Conservation (phyloP, 2,797 vertebrate species). For the Chaunax sp. region DNA sequence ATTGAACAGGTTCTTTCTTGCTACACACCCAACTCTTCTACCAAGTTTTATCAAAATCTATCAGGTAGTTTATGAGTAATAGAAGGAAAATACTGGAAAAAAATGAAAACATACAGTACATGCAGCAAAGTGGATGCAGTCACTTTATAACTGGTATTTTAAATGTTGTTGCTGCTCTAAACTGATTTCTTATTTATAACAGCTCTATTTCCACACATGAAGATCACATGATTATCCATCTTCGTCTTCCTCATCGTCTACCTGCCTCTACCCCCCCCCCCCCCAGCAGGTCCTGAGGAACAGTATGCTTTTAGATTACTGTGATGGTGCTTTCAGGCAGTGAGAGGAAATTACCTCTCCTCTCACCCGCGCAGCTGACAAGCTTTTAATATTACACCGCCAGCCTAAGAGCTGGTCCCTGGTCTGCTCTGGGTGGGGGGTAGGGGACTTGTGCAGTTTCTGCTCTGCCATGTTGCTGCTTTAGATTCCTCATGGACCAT, state of each 20-base stretch:
- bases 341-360: constrained; percentile 69
- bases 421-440: constrained; percentile 41
- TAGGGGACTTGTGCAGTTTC: not conserved
- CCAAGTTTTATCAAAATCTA: too few species aligned
- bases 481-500: not conserved
- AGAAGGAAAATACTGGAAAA: too few species aligned
- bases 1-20: too few species aligned
- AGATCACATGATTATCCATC: not conserved
- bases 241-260: constrained; percentile 16
- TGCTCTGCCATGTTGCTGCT: constrained; percentile 7
- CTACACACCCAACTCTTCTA: too few species aligned
- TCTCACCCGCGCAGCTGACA: constrained; percentile 56
- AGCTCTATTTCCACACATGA: constrained; percentile 1
- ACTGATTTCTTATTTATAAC: not conserved
- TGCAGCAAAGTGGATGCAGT: not conserved
- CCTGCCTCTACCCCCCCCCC: constrained; percentile 17
- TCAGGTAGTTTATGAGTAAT: too few species aligned
- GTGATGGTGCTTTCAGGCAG: constrained; percentile 51
- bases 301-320: constrained; percentile 59
- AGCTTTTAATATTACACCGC: constrained; percentile 71
- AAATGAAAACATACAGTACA: not conserved
- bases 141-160: not conserved
- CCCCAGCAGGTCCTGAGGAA: constrained; percentile 41
- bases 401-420: constrained; percentile 56
- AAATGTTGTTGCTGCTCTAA: not conserved